Conservation (phyloP, 2,113 vertebrate genomes). For the Percina caprodes region DNA sequence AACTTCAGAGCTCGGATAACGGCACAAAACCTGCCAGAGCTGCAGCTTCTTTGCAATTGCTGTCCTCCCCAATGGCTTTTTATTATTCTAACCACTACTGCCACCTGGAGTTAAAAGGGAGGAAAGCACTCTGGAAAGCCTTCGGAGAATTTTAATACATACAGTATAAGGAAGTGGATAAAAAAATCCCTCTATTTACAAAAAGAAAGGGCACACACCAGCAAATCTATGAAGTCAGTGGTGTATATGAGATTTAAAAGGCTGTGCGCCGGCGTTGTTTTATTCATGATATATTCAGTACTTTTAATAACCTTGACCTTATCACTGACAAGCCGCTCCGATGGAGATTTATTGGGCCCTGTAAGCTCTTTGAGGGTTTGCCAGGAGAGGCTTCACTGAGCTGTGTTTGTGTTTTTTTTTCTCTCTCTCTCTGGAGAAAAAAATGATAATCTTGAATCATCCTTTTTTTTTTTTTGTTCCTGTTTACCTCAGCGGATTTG, state of each 20-base stretch:
- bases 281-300: slow-evolving; percentile 72
- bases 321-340: slow-evolving; percentile 68
- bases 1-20: slow-evolving; percentile 51
- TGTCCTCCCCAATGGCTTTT: slow-evolving; percentile 13
- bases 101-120: slow-evolving; percentile 69
- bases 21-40: slow-evolving; percentile 21
- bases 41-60: slow-evolving; percentile 9
- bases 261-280: slow-evolving; percentile 41
- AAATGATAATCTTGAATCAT: slow-evolving; percentile 58
- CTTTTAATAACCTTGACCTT: slow-evolving; percentile 80
- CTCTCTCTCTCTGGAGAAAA: slow-evolving; percentile 52
- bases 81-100: slow-evolving; percentile 75
- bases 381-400: slow-evolving; percentile 78
- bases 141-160: slow-evolving; percentile 40
- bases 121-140: background rate
- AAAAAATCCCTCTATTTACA: slow-evolving; percentile 46
- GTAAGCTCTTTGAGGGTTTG: slow-evolving; percentile 73
- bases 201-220: slow-evolving; percentile 31
- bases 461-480: slow-evolving; percentile 12
- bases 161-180: slow-evolving; percentile 27
- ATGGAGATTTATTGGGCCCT: slow-evolving; percentile 76
- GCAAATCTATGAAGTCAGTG: slow-evolving; percentile 39
- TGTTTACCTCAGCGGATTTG: slow-evolving; percentile 66
- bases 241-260: slow-evolving; percentile 45
- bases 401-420: slow-evolving; percentile 59